Percentiles rank a stretch among this genome's conserved stretches.
Conservation (phyloP, 2,113 vertebrate species). For the Procavia capensis region DNA sequence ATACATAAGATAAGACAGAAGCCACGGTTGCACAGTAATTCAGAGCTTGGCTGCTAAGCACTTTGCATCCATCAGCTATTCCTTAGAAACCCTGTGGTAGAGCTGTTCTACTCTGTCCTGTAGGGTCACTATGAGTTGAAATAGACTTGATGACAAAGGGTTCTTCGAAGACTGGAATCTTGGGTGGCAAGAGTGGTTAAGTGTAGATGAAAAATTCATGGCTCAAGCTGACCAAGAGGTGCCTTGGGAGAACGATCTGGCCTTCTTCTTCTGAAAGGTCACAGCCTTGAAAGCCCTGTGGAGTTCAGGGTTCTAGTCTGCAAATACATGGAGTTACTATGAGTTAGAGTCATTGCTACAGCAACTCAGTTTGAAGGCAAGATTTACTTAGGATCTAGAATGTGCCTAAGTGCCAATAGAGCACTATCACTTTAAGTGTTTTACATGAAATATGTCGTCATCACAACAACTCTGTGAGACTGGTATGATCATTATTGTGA, state of each 20-base stretch:
- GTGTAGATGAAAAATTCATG: neutral
- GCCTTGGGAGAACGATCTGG: neutral
- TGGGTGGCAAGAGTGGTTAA: neutral
- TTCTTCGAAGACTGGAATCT: too few species aligned
- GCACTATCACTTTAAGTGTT: neutral
- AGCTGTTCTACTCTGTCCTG: too few species aligned
- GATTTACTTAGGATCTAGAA: neutral
- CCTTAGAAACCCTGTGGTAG: too few species aligned
- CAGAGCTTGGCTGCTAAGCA: too few species aligned
- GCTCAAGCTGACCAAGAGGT: neutral
- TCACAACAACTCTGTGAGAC: neutral
- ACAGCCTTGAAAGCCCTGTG: neutral
- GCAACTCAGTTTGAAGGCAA: neutral
- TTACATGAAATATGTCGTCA: neutral
- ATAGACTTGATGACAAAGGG: too few species aligned
- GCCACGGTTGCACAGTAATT: too few species aligned
- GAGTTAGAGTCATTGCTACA: neutral
- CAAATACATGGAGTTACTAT: neutral
- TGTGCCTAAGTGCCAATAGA: neutral
- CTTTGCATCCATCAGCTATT: too few species aligned
- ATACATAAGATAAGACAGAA: neutral
- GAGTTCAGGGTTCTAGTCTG: neutral
- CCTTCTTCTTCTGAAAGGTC: neutral
- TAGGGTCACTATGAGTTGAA: too few species aligned
- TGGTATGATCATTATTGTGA: neutral